Evolutionary conservation across 2,113 vertebrate species (phyloP).

Genomic region (Ptychochromis oligacanthus): DNA sequence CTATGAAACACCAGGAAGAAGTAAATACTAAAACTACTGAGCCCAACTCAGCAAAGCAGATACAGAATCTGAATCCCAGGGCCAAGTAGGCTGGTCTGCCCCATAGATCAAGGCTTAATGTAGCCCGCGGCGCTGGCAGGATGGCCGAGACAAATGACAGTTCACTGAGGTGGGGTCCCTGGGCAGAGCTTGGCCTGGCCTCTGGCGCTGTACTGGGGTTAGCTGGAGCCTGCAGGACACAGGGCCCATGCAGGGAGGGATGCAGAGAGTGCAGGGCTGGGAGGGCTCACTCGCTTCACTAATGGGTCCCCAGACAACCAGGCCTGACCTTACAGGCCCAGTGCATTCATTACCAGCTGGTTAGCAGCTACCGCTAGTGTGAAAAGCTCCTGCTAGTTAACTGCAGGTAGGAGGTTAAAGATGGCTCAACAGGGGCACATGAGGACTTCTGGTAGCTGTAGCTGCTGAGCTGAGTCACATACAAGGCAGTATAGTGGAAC

Average conservation of each 20-base stretch:
- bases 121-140: slow-evolving; percentile 50
- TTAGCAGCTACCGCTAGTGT: slow-evolving; percentile 48
- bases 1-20: background rate
- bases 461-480: background rate
- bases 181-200: slow-evolving; percentile 53
- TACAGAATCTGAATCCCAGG: slow-evolving; percentile 22
- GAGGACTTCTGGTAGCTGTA: background rate
- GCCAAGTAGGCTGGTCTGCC: slow-evolving; percentile 34
- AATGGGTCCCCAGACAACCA: slow-evolving; percentile 78
- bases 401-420: slow-evolving; percentile 47
- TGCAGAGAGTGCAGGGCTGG: slow-evolving; percentile 14
- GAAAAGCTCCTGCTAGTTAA: slow-evolving; percentile 39
- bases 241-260: slow-evolving; percentile 43
- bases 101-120: slow-evolving; percentile 76
- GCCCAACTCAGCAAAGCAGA: background rate
- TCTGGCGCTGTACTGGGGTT: slow-evolving; percentile 43
- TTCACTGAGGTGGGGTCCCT: slow-evolving; percentile 70
- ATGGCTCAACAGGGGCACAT: slow-evolving; percentile 1
- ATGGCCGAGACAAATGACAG: slow-evolving; percentile 74
- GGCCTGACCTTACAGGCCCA: slow-evolving; percentile 71
- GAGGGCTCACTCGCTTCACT: slow-evolving; percentile 58
- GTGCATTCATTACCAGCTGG: slow-evolving; percentile 76
- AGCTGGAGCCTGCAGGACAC: slow-evolving; percentile 63
- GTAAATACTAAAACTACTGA: background rate
- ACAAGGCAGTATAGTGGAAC: background rate